Evolutionary conservation across 1,140 invertebrate species (phyloP).

Genomic region (Solenopsis fugax): DNA sequence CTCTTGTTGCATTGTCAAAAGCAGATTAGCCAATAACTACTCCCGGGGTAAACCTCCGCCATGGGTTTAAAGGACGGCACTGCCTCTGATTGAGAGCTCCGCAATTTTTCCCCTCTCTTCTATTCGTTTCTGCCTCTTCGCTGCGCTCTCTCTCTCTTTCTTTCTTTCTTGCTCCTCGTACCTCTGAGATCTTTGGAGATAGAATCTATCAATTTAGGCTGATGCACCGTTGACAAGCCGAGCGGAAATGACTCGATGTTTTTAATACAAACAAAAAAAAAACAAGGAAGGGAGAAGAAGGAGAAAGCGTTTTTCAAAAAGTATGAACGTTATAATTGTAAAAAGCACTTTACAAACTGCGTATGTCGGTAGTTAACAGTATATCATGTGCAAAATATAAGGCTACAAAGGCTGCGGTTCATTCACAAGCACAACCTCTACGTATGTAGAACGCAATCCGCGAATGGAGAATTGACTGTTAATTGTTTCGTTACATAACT

Average conservation of each 20-base stretch:
- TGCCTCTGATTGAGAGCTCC: constrained; percentile 59
- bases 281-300: no score
- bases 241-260: constrained; percentile 4
- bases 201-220: constrained; percentile 52
- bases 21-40: constrained; percentile 82
- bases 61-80: constrained; percentile 47
- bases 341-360: constrained; percentile 9
- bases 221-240: background rate
- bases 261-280: background rate
- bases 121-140: background rate
- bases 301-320: background rate
- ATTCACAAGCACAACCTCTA: constrained; percentile 13
- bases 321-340: constrained; percentile 9
- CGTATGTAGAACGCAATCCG: constrained; percentile 39
- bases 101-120: constrained; percentile 7
- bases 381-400: constrained; percentile 19
- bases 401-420: constrained; percentile 37
- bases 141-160: background rate
- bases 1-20: constrained; percentile 79
- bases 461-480: constrained; percentile 51
- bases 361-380: constrained; percentile 20
- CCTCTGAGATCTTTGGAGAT: constrained; percentile 5
- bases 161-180: background rate
- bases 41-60: constrained; percentile 57
- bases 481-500: constrained; percentile 65